Conservation (phyloP, 1,140 invertebrate species). For the Meloidogyne exigua region DNA sequence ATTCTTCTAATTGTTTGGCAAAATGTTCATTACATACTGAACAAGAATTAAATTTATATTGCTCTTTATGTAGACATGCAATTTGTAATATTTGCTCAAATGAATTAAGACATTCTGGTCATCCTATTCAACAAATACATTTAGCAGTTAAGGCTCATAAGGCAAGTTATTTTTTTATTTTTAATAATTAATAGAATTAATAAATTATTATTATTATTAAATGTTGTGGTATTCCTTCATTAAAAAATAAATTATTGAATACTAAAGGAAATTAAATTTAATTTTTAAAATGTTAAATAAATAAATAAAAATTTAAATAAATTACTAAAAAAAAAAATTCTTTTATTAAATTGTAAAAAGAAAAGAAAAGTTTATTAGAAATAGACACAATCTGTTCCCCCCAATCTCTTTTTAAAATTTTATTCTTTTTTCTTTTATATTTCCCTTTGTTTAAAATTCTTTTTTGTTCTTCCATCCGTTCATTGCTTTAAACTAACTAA, state of each 20-base stretch:
- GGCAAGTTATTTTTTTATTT: slow-evolving; percentile 70
- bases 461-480: background rate
- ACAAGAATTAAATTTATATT: slow-evolving; percentile 80
- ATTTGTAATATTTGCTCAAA: slow-evolving; percentile 79
- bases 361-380: no score
- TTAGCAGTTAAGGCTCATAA: slow-evolving; percentile 90
- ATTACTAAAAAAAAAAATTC: no score
- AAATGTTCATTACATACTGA: slow-evolving; percentile 78
- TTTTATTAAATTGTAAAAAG: no score
- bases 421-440: no score
- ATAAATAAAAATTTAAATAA: background rate
- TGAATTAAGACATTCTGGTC: slow-evolving; percentile 74
- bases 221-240: no score
- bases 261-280: no score
- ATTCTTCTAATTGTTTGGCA: background rate
- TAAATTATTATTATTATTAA: background rate
- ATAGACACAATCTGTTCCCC: background rate
- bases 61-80: slow-evolving; percentile 81
- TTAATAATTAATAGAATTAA: no score
- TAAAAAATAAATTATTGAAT: no score
- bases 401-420: no score
- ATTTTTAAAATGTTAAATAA: slow-evolving; percentile 19
- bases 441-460: background rate
- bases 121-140: slow-evolving; percentile 82
- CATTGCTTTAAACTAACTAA: background rate